These are phyloP conservation scores for Macrotis lagotis DNA, from an alignment of 2,113 vertebrate species.

Conservation along the genomic window DNA sequence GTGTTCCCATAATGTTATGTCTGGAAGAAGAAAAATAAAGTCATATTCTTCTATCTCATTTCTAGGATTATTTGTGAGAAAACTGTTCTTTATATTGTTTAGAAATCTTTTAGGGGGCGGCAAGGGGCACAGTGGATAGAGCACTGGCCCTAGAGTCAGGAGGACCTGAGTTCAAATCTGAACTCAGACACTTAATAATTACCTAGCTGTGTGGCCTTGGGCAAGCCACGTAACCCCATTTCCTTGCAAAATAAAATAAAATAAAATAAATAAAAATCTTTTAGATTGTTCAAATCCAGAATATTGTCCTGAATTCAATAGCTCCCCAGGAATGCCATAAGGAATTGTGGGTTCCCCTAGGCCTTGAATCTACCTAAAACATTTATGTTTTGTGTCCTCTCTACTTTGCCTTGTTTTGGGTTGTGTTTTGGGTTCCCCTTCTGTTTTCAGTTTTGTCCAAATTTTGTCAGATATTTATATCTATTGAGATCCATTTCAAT, in stretches of 20 bases:
- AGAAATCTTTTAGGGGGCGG: too few relatives aligned
- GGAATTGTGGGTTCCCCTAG: background rate
- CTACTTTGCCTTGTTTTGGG: background rate
- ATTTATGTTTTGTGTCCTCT: background rate
- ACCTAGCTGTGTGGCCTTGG: too few relatives aligned
- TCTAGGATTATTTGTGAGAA: background rate
- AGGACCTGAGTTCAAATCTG: too few relatives aligned
- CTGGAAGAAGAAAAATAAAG: slow-evolving; percentile 16
- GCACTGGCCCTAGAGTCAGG: too few relatives aligned
- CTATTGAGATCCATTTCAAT: background rate
- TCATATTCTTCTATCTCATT: background rate
- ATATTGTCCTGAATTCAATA: background rate
- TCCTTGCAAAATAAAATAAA: too few relatives aligned
- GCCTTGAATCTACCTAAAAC: background rate
- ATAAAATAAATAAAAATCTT: too few relatives aligned
- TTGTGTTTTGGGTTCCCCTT: background rate
- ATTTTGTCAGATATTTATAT: background rate
- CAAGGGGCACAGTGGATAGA: too few relatives aligned
- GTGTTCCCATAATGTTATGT: slow-evolving; percentile 17
- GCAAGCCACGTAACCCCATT: too few relatives aligned
- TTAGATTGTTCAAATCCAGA: background rate
- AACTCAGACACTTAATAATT: too few relatives aligned
- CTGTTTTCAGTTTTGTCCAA: background rate
- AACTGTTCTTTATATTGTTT: background rate
- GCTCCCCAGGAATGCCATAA: background rate